phyloP scores from a whole-genome alignment of 2,113 vertebrate genomes.

The Australoheros scitulus region DNA sequence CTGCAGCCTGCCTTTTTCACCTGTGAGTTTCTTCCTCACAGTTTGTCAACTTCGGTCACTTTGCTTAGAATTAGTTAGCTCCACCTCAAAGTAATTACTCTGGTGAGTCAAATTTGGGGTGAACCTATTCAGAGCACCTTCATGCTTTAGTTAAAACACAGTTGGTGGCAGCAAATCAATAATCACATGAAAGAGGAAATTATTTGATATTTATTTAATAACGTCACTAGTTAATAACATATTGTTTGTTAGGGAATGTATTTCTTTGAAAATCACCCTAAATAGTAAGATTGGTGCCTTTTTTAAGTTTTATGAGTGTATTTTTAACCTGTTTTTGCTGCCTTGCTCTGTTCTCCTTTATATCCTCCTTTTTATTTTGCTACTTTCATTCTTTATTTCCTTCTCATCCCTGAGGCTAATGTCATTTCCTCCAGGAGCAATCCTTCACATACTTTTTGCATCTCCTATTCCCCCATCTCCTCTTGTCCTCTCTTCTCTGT shows the following conservation, averaged over 20 bases:
- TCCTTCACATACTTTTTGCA: constrained; percentile 2
- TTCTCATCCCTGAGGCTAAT: constrained; percentile 43
- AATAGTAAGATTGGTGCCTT: neutral
- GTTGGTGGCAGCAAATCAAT: neutral
- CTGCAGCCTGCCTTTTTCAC: too few relatives aligned
- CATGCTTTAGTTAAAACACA: neutral
- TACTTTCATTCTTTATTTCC: constrained; percentile 27
- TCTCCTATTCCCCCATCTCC: neutral
- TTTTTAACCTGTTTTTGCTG: constrained; percentile 22
- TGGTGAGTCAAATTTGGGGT: neutral
- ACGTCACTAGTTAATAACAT: neutral
- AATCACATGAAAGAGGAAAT: neutral
- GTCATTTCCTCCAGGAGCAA: constrained; percentile 41
- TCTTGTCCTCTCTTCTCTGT: constrained; percentile 23
- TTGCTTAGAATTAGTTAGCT: neutral
- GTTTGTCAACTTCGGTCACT: neutral
- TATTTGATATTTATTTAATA: neutral
- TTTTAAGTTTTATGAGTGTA: neutral
- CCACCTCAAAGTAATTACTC: neutral
- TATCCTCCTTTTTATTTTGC: neutral
- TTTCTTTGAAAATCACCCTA: neutral
- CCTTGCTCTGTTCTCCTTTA: neutral
- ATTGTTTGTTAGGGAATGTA: neutral
- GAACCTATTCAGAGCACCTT: neutral
- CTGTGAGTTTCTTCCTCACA: too few relatives aligned